Base-by-base conservation (phyloP, 2,888 invertebrate species). In the Apodemia zela region DNA sequence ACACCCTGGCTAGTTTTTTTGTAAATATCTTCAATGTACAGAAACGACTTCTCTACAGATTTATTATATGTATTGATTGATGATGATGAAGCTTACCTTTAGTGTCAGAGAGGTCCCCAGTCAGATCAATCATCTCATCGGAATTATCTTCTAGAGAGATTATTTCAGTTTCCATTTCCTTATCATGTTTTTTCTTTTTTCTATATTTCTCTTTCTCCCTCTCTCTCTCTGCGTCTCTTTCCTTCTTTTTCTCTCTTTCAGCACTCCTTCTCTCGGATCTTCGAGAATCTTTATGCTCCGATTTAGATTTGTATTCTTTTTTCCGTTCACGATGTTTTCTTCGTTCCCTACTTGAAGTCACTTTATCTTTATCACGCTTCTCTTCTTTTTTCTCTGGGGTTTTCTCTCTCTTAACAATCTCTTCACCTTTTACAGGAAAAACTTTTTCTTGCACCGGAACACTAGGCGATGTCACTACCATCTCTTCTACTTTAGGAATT, bases 81-180 rank as follows among this genome's bases (percentile, higher is more conserved):
- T n/a, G n/a, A n/a, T n/a, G n/a, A 25, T 25, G 18, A 8, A 8
- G 54, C 70, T 73, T 65, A 90, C 90, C 85, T 81, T 87, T 92
- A 13, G 89, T 84, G 76, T 93, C 93, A 0, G 91, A 84, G 45
- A 78, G 78, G 21, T 93, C 93, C 4, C 92, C 93, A 0, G 94
- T 93, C 70, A 94, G 80, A 77, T 94, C 94, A 57, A 94, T 93
- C 78, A 94, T 85, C 70, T 94, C 94, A 69, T 89, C 84, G 0
- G 85, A 83, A 71, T 88, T 87, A 65, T 92, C 92, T 49, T 84
- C 92, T 61, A 91, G 72, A 0, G 87, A 87, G 66, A 92, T 92
- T 11, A 92, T 81, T 69, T 90, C 91, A 51, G 69, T 82, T 59
- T 82, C 82, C 70, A 82, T 63, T 47, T 88, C 80, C 67, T 76